Evolutionary conservation across 1,140 invertebrate genomes (phyloP), one percentile per base, ranked within the genome.

Genomic region (Drosophila triauraria): DNA sequence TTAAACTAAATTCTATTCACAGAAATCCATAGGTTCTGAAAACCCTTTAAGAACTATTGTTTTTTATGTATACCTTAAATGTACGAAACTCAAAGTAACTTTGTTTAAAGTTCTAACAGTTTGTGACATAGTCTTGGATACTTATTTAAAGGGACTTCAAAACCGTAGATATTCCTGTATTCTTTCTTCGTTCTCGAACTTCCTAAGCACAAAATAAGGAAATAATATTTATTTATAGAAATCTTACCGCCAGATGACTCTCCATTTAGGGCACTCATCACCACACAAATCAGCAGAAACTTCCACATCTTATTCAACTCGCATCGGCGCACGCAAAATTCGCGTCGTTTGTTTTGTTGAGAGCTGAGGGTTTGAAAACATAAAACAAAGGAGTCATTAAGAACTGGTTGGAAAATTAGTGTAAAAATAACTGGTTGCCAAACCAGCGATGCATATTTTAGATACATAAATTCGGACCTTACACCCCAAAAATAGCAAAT

Each of bases 301-400:
- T 86, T 91, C 87, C 86, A 91, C 86, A 91, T 91, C n/a, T 75
- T 90, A 71, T 54, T 59, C n/a, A 32, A 57, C 56, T 82, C 53
- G 68, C 60, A 72, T 84, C 72, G 54, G 72, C 74, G 20, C 46
- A 54, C 38, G 15, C 23, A 47, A 65, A 72, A 54, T 56, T 86
- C 48, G 58, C 9, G 62, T 54, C 50, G 3, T 10, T 20, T 56
- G 63, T 59, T 64, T 8, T 53, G 23, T 46, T 60, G 32, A 53
- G 69, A 61, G 5, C 32, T 32, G 32, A 10, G 32, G 8, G 30
- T 32, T 48, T 12, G 15, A 51, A 25, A 62, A 54, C 61, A 62
- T 43, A 74, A 63, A 47, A 61, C 43, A 20, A 50, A 53, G 20
- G 15, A 69, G 42, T 53, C 8, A 56, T 63, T 48, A 40, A 44